These are phyloP conservation scores for Xanthorhoe designata DNA, from an alignment of 2,888 invertebrate genomes.

Conservation along the genomic window DNA sequence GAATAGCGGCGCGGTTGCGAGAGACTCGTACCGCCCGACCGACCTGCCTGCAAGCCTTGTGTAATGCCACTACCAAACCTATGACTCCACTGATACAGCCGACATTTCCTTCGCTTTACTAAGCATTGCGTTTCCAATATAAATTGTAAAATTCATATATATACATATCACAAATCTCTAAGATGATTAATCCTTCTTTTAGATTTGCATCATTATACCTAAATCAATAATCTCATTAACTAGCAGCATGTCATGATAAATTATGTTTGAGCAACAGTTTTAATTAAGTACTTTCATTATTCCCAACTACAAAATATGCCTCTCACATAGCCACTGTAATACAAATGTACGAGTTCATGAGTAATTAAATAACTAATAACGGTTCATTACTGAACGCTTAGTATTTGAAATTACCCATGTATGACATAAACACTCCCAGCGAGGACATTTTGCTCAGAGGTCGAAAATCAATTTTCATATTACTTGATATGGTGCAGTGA, in stretches of 20 bases:
- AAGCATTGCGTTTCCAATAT: conserved; percentile 1
- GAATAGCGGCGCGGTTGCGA: conserved; percentile 79
- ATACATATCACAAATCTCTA: too few species aligned
- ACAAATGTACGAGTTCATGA: conserved; percentile 28
- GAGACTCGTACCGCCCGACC: conserved; percentile 73
- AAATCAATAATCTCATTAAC: neutral
- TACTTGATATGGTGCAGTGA: neutral
- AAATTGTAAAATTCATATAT: neutral
- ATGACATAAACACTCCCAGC: conserved; percentile 56
- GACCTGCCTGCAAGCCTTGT: conserved; percentile 79
- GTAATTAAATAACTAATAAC: too few species aligned
- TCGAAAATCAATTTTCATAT: conserved; percentile 24
- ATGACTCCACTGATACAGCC: conserved; percentile 44
- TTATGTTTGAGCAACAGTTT: neutral
- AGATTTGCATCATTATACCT: neutral
- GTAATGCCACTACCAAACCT: conserved; percentile 69
- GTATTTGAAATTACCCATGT: conserved; percentile 55
- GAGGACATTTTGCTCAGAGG: conserved; percentile 37
- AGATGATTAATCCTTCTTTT: neutral
- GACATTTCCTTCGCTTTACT: conserved; percentile 33
- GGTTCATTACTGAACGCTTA: conserved; percentile 49
- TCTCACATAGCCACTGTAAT: conserved; percentile 4
- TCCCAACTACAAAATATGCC: conserved; percentile 5
- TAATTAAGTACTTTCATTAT: neutral
- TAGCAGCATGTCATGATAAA: neutral